Evolutionary conservation across 2,113 vertebrate species (phyloP), one percentile per base, ranked within the genome.

Genomic region (Hymenochirus boettgeri): DNA sequence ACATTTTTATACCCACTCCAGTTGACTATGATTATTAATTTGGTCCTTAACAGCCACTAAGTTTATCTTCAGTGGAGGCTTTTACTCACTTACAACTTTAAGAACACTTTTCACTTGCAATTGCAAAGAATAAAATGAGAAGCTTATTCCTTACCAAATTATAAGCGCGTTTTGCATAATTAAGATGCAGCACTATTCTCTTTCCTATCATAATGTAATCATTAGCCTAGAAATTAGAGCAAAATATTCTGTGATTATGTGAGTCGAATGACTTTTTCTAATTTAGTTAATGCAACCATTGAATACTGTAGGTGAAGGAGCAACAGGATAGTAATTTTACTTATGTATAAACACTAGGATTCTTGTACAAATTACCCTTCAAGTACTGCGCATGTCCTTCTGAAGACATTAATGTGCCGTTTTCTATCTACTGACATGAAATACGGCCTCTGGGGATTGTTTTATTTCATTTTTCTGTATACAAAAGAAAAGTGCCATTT

Each of bases 401-500:
- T 53, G 57, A 61, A 61, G 74, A 78, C 76, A 72, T 69, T 75
- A 79, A 77, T 70, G 65, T 77, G 79, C 80, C 81, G 79, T 78
- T 70, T 73, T 80, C 77, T 67, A 58, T 79, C 75, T 76, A 31
- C 50, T 73, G 69, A 78, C 46, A 58, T 72, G 76, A 85, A 80
- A 76, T 70, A 76, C 57, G 73, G 66, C 75, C 79, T 77, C 61
- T 31, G 47, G 73, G 75, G 70, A 73, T 73, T 80, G 73, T 59
- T 51, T 29, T 27, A 18, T 54, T 18, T 46, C 24, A 25, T 47
- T 7, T 22, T 48, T 76, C 74, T 75, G 79, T 80, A 73, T 22
- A 61, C 59, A 31, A 61, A 75, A 81, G 77, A 73, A 75, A 79
- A 80, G 70, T 69, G 72, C 63, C 74, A 76, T 83, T 80, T 79